phyloP scores from a whole-genome alignment of 2,113 vertebrate species.

The human region DNA sequence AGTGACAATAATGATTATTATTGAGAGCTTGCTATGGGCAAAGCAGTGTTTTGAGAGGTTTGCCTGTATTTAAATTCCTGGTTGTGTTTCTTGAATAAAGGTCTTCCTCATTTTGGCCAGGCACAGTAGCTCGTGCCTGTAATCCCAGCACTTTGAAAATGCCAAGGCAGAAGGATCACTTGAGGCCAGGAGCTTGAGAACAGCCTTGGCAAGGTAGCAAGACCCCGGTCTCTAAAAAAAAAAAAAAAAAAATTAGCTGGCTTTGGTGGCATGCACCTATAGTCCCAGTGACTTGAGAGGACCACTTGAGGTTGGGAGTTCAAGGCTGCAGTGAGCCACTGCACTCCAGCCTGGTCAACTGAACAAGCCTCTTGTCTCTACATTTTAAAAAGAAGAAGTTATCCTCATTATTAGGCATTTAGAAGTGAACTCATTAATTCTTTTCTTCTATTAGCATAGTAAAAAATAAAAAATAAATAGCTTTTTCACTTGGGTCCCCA shows the following conservation, averaged over 20 bases:
- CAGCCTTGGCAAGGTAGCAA: background rate
- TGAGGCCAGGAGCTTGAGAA: background rate
- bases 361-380: background rate
- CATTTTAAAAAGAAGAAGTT: too few species aligned
- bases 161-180: background rate
- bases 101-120: background rate
- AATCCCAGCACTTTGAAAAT: background rate
- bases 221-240: background rate
- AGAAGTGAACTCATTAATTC: background rate
- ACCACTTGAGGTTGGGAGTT: background rate
- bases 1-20: background rate
- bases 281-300: background rate
- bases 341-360: background rate
- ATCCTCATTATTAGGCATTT: background rate
- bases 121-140: background rate
- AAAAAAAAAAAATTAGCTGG: background rate
- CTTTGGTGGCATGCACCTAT: background rate
- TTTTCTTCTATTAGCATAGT: background rate
- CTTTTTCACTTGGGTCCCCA: background rate
- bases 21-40: background rate
- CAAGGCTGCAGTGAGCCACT: background rate
- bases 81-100: background rate
- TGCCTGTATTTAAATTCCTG: conserved; percentile 25
- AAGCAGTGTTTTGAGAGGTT: background rate
- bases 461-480: background rate